Evolutionary conservation across 2,888 invertebrate species (phyloP), one percentile per base, ranked within the genome.

Genomic region (Ophioninae sp.): DNA sequence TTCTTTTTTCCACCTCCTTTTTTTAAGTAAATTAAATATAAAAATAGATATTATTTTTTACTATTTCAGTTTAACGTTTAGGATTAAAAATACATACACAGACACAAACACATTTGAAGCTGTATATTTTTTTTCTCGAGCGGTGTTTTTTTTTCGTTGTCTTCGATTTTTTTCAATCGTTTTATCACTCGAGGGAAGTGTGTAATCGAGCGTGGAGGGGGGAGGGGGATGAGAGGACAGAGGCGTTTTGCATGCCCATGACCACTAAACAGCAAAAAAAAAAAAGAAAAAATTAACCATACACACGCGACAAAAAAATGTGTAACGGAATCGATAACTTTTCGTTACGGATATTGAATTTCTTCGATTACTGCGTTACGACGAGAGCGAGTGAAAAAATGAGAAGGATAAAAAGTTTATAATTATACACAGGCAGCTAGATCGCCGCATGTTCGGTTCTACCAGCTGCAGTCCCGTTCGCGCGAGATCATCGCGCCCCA

Each of bases 1-100:
- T 61, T 17, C 44, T 57, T n/a, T 50, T 56, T 17, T 56, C 41
- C 37, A 17, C 5, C 41, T 8, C 75, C 83, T 87, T 87, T 88
- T 88, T 89, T 88, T 89, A 91, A 90, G 89, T 90, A 88, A 91
- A 90, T 90, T 89, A 89, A 90, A 50, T 17, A 50, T 50, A 90
- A 86, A 30, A 90, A 89, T 87, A 90, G 89, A 89, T 87, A 90
- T 90, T 90, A 91, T 91, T 91, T 91, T 91, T 90, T 91, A 91
- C 90, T 89, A 89, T 90, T 91, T 90, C 90, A 91, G 88, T 91
- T 90, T 89, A 88, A 87, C 86, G 83, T 90, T 89, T 90, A 90
- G 89, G 87, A 88, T 70, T 50, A 17, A 10, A 50, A 50, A 17
- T 17, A 50, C 50, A 50, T 6, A 50, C 50, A 13, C 50, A 74